Evolutionary conservation across 1,140 invertebrate species (phyloP), one percentile per base, ranked within the genome.

Genomic region (Helicoverpa armigera): DNA sequence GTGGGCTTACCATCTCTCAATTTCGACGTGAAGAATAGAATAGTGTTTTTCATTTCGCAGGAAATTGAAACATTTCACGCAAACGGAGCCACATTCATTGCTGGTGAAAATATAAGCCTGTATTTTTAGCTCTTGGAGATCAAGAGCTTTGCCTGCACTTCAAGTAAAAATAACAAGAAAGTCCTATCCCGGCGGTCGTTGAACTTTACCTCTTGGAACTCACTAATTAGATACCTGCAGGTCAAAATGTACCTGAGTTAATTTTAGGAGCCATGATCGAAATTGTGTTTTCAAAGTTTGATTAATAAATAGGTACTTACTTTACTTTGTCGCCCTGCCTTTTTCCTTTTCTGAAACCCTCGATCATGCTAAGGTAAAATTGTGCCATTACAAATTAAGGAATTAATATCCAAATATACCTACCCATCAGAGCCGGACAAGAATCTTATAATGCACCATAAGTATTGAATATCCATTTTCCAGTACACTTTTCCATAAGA

Each of bases 41-140:
- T 56, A 56, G 54, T 56, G 14, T 56, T 16, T 56, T 56, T 23
- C 18, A 60, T 14, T 60, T 23, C 1, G 2, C 0, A 60, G 56
- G 16, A 23, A 60, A 12, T 3, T 12, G 14, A 23, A 60, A 60
- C 18, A 23, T 23, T 23, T 60, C 35, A 23, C 18, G 23, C 56
- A 60, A 14, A 23, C 56, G 11, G 18, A 12, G 16, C 23, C 56
- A 16, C 35, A n/a, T 35, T 48, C 14, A 48, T n/a, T 16, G 10
- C 14, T 48, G 16, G 35, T 11, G 13, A 16, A 23, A 67, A 67
- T 67, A 67, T 67, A 9, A 67, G 35, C 48, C 63, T 67, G 35
- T 48, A 16, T 67, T 67, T 67, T 67, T 67, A 67, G 35, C n/a
- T 43, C 63, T 48, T 7, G 63, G 48, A 13, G 35, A 58, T 58